These are phyloP conservation scores for Cantharis nigra DNA, from an alignment of 2,888 invertebrate genomes.

Conservation along the genomic window DNA sequence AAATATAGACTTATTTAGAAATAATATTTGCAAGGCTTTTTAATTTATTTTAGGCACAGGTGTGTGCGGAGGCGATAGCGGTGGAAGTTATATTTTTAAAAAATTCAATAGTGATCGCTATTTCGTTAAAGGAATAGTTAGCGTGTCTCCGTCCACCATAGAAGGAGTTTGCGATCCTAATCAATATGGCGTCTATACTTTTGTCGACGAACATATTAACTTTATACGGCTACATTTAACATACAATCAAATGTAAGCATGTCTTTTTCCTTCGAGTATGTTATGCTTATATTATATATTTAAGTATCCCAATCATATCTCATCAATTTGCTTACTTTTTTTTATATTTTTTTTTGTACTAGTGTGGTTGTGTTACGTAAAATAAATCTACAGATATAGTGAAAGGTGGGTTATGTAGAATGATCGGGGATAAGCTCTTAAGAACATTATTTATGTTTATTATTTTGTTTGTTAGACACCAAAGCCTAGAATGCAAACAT, in stretches of 20 bases:
- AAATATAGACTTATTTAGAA: not conserved
- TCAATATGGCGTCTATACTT: not conserved
- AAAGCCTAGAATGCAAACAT: too few species aligned
- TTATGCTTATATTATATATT: too few species aligned
- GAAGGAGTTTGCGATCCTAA: not conserved
- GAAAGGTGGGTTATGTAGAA: too few species aligned
- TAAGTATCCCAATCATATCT: too few species aligned
- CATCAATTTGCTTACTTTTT: too few species aligned
- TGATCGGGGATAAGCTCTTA: too few species aligned
- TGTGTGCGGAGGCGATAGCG: not conserved
- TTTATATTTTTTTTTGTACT: too few species aligned
- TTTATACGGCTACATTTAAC: not conserved
- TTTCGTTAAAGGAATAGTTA: not conserved
- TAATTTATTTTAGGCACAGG: not conserved
- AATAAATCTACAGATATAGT: too few species aligned
- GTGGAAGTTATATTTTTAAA: not conserved
- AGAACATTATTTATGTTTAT: too few species aligned
- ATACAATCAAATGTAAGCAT: not conserved
- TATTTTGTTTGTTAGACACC: too few species aligned
- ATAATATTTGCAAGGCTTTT: not conserved
- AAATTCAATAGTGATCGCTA: not conserved
- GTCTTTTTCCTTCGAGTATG: too few species aligned
- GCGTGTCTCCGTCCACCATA: not conserved
- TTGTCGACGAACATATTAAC: not conserved
- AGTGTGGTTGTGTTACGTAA: too few species aligned